Percentiles rank a stretch among this genome's conserved stretches.
These are phyloP conservation scores for Dinothrombium tinctorium DNA, from an alignment of 1,140 invertebrate species.

Conservation along the genomic window DNA sequence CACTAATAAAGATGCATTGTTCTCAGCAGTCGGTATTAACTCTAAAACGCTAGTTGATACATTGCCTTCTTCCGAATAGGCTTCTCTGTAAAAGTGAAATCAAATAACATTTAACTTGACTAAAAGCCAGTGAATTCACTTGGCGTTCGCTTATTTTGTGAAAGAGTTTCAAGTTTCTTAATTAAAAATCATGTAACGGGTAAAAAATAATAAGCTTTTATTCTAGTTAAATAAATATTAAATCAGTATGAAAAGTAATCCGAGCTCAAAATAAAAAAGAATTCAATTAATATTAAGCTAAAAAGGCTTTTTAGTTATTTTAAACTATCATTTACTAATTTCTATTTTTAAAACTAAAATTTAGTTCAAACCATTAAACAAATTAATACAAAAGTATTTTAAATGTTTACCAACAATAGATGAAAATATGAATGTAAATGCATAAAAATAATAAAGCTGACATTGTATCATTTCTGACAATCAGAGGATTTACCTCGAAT, in stretches of 20 bases:
- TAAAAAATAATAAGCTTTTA: not conserved
- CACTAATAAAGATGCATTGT: conserved; percentile 51
- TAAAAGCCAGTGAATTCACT: not conserved
- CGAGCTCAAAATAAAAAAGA: too few species aligned
- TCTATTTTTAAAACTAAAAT: too few species aligned
- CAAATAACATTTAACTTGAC: too few species aligned
- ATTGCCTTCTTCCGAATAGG: conserved; percentile 52
- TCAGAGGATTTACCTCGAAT: not conserved
- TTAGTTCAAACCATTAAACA: not conserved
- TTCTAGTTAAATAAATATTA: not conserved
- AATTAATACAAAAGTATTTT: not conserved
- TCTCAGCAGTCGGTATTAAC: conserved; percentile 42
- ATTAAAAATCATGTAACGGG: not conserved
- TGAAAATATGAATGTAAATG: not conserved
- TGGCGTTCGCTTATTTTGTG: too few species aligned
- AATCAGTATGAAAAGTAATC: too few species aligned
- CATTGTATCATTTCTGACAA: not conserved
- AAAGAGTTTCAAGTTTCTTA: not conserved
- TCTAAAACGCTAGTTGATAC: conserved; percentile 56
- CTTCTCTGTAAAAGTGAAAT: conserved; percentile 14
- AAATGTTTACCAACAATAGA: not conserved
- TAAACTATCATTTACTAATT: not conserved
- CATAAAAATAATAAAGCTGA: not conserved
- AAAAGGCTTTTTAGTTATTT: not conserved
- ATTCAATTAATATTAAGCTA: too few species aligned